A percentile compares a stretch with the other conserved stretches of the same genome.
Evolutionary conservation across 2,113 vertebrate species (phyloP).

Genomic region (Entelurus aequoreus): DNA sequence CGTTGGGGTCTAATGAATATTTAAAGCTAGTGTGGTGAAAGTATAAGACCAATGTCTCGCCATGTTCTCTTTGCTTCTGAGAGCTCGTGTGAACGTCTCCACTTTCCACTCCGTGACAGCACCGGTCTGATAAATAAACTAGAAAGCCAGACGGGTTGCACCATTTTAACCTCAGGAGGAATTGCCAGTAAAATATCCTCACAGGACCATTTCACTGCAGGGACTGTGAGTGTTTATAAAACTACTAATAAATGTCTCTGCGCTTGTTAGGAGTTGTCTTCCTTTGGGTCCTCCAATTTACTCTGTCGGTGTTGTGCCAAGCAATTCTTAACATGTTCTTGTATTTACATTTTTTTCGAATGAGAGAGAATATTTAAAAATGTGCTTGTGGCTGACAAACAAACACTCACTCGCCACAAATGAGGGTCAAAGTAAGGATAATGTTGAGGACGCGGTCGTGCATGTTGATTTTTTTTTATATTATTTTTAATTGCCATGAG

Average conservation of each 20-base stretch:
- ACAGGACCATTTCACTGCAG: not conserved
- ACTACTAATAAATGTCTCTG: not conserved
- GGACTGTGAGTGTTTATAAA: not conserved
- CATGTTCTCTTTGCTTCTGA: constrained; percentile 31
- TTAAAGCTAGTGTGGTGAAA: constrained; percentile 48
- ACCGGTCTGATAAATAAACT: constrained; percentile 26
- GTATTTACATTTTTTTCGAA: too few relatives aligned
- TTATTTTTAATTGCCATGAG: too few relatives aligned
- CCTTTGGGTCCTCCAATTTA: not conserved
- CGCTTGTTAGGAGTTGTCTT: not conserved
- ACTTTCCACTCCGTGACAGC: constrained; percentile 6
- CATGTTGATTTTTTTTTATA: too few relatives aligned
- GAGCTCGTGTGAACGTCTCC: constrained; percentile 8
- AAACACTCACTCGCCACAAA: too few relatives aligned
- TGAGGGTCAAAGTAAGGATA: too few relatives aligned
- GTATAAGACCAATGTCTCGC: constrained; percentile 36
- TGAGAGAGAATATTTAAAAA: too few relatives aligned
- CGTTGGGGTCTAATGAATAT: constrained; percentile 59
- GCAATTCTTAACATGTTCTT: too few relatives aligned
- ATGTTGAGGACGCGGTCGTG: too few relatives aligned
- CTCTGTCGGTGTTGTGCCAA: too few relatives aligned
- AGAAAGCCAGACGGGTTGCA: constrained; percentile 19
- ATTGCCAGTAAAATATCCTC: constrained; percentile 12
- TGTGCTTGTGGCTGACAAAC: too few relatives aligned
- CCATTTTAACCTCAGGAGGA: constrained; percentile 18